Base-by-base conservation (phyloP, 2,797 vertebrate species). In the Neostethus bicornis region DNA sequence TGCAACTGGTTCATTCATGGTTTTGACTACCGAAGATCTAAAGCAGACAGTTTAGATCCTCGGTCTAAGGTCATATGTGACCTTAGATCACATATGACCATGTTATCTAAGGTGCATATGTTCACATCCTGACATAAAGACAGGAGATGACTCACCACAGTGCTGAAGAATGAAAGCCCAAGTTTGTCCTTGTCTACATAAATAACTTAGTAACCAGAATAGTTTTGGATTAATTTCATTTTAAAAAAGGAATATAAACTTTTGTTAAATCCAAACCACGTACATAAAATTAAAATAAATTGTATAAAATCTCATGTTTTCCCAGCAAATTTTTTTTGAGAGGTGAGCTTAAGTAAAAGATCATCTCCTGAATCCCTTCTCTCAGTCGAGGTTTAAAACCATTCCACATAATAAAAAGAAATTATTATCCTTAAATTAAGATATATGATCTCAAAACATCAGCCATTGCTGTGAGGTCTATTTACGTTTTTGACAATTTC, bases 261-360 rank as follows among this genome's bases (percentile, higher is more conserved):
- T 90, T 88, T 89, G 70, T 75, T 79, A 48, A 72, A 14, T 7
- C 32, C 13, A 20, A 7, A 13, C 20, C 19, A 50, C 64, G 67
- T 66, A 56, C 62, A 66, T 75, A 84, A 83, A 86, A 80, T 78
- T 71, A 80, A 79, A 87, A 85, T 71, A 79, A 72, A 55, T 72
- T 63, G 67, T 89, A 87, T 70, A 89, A 87, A 89, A 86, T 61
- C n/a, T 83, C 78, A 83, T 64, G 42, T 67, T 61, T 70, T 81
- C 73, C 51, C 84, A 87, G 66, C 79, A 85, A 80, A n/a, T n/a
- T n/a, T n/a, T n/a, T n/a, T n/a, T n/a, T n/a, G n/a, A n/a, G n/a
- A n/a, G n/a, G n/a, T n/a, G n/a, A n/a, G n/a, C n/a, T n/a, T n/a
- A n/a, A n/a, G n/a, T n/a, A n/a, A n/a, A n/a, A n/a, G n/a, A n/a